Percentiles rank a stretch among this genome's conserved stretches.
Conservation (phyloP, 2,888 invertebrate genomes). For the Teleogryllus oceanicus region DNA sequence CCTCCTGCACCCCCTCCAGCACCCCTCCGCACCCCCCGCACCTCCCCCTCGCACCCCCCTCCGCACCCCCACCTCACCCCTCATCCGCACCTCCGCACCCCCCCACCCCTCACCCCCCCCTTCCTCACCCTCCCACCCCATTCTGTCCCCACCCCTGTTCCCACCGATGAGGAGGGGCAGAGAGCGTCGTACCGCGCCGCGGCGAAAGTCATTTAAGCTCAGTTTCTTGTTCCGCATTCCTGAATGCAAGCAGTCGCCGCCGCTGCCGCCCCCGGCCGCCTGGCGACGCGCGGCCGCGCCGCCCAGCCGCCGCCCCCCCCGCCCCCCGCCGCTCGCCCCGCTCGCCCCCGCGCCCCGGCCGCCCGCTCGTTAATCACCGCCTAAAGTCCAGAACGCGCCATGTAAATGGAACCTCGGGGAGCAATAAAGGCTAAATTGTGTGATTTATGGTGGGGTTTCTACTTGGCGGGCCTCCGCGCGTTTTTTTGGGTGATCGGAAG, state of each 20-base stretch:
- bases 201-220: background rate
- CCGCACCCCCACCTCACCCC: too few species aligned
- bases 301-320: background rate
- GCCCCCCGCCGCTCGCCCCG: background rate
- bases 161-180: background rate
- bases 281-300: background rate
- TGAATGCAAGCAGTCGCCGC: background rate
- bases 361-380: background rate
- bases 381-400: constrained; percentile 2
- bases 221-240: background rate
- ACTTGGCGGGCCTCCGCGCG: background rate
- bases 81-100: too few species aligned
- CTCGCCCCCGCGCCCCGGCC: background rate
- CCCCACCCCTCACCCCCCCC: too few species aligned
- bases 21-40: too few species aligned
- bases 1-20: too few species aligned
- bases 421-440: constrained; percentile 18
- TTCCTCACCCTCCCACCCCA: too few species aligned
- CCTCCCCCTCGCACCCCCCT: too few species aligned
- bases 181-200: too few species aligned
- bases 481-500: background rate
- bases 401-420: constrained; percentile 7
- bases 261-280: background rate
- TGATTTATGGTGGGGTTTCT: constrained; percentile 8
- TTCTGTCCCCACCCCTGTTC: background rate